A percentile compares a stretch with the other conserved stretches of the same genome.
Conservation (phyloP, 2,797 vertebrate species). For the Chelonia mydas region DNA sequence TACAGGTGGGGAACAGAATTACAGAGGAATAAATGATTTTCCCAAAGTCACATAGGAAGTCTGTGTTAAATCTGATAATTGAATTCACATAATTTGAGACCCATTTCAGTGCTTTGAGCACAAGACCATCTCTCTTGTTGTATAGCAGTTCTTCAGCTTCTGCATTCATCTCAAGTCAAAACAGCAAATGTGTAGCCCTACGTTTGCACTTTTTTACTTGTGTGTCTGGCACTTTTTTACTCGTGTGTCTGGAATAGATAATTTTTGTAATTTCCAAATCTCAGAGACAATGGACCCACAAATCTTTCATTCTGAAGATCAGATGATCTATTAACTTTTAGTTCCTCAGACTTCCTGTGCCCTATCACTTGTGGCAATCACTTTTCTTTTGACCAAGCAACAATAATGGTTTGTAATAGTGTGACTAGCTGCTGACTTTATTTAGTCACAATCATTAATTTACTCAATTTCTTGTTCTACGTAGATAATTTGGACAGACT, state of each 20-base stretch:
- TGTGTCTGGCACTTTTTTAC: neutral
- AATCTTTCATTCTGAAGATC: neutral
- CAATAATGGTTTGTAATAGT: neutral
- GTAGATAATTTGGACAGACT: neutral
- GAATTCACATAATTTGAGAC: neutral
- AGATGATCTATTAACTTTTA: neutral
- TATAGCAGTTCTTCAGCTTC: neutral
- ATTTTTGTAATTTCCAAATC: neutral
- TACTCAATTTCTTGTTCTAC: neutral
- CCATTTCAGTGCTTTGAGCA: neutral
- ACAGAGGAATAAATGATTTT: neutral
- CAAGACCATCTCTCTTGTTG: neutral
- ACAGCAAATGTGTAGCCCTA: neutral
- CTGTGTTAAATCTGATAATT: accelerated
- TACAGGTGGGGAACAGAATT: neutral
- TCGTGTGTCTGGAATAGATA: neutral
- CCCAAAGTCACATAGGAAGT: neutral
- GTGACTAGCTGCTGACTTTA: neutral
- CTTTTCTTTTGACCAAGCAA: neutral
- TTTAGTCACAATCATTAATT: neutral
- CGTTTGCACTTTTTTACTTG: neutral
- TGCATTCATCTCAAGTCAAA: neutral
- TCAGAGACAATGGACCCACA: neutral
- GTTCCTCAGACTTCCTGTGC: neutral
- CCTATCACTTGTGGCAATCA: neutral